A percentile compares a stretch with the other conserved stretches of the same genome.
Evolutionary conservation across 2,113 vertebrate species (phyloP).

Genomic region (Ageneiosus marmoratus): DNA sequence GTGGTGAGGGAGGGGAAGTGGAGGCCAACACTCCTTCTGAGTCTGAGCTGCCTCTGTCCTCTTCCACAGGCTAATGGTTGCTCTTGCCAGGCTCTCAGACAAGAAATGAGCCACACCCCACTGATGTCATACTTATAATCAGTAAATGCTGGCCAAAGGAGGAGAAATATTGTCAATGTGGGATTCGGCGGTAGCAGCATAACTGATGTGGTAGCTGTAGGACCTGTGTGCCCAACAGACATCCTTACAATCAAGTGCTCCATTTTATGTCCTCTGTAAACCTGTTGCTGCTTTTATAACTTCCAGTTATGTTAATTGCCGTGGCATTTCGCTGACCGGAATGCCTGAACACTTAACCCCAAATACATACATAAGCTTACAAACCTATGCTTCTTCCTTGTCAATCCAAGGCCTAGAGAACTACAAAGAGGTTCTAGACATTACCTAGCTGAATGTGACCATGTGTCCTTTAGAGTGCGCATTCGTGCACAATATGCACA

Average conservation of each 20-base stretch:
- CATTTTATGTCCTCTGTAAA: slow-evolving; percentile 4
- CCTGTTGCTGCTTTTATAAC: slow-evolving; percentile 24
- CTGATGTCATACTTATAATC: slow-evolving; percentile 34
- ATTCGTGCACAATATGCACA: slow-evolving; percentile 49
- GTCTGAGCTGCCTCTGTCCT: slow-evolving; percentile 1
- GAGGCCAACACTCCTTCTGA: not conserved
- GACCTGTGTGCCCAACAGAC: slow-evolving; percentile 6
- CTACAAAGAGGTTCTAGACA: slow-evolving; percentile 20
- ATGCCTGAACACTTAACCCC: not conserved
- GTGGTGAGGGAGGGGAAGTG: not conserved
- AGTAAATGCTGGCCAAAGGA: slow-evolving; percentile 35
- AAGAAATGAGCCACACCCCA: slow-evolving; percentile 11
- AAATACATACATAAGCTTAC: not conserved
- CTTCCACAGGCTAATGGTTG: slow-evolving; percentile 19
- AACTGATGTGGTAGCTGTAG: slow-evolving; percentile 27
- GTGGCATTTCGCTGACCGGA: not conserved
- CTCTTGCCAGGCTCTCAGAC: not conserved
- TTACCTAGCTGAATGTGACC: slow-evolving; percentile 43
- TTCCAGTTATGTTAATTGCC: slow-evolving; percentile 8
- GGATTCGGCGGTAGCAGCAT: slow-evolving; percentile 6
- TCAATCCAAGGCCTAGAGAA: slow-evolving; percentile 26
- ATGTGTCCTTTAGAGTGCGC: slow-evolving; percentile 36
- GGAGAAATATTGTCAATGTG: not conserved
- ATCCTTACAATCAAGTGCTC: slow-evolving; percentile 20
- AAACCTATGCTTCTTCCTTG: not conserved